Evolutionary conservation across 2,888 invertebrate species (phyloP).

Genomic region (Heteromurus nitidus): DNA sequence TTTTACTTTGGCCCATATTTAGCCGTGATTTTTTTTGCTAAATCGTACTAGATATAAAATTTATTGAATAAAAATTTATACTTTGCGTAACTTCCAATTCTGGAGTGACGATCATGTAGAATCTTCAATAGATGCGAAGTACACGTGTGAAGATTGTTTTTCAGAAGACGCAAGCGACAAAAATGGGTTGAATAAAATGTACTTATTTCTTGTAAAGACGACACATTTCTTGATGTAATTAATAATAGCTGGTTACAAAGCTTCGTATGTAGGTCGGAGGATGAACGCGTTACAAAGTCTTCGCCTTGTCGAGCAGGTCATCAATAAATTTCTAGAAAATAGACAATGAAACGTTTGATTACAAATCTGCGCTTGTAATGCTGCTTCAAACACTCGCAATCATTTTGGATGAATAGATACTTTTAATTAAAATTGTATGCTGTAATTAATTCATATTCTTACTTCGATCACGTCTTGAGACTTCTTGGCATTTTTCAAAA

Average conservation of each 20-base stretch:
- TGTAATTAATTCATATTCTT: no score
- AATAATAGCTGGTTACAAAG: slow-evolving; percentile 2
- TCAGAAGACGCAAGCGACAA: neutral
- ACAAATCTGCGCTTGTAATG: neutral
- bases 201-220: neutral
- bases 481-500: slow-evolving; percentile 89
- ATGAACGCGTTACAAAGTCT: slow-evolving; percentile 82
- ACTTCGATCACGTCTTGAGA: slow-evolving; percentile 91
- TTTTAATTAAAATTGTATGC: no score
- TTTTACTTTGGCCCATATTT: no score
- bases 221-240: neutral
- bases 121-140: no score
- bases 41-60: no score
- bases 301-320: slow-evolving; percentile 90
- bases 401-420: no score
- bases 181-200: neutral
- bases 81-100: no score
- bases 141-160: neutral
- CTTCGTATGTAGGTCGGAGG: slow-evolving; percentile 7
- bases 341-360: slow-evolving; percentile 68
- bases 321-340: slow-evolving; percentile 89
- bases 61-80: no score
- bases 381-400: neutral
- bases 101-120: neutral
- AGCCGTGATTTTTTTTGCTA: no score